A percentile compares a stretch with the other conserved stretches of the same genome.
phyloP scores from a whole-genome alignment of 2,113 vertebrate genomes.

The Scophthalmus maximus region DNA sequence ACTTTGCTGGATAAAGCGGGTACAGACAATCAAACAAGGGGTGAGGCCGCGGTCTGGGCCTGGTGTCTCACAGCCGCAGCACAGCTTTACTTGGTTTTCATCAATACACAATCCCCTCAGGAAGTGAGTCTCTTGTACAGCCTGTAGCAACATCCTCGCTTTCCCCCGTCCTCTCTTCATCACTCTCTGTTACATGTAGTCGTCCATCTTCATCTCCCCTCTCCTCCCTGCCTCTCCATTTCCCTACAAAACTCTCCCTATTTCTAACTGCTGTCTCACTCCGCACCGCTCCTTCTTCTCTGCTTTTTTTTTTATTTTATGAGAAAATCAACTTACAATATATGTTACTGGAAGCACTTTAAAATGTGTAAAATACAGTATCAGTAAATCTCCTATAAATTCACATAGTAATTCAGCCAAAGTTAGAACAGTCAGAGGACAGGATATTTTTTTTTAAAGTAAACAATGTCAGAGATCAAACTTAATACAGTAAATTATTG shows the following conservation, averaged over 20 bases:
- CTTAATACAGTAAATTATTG: not conserved
- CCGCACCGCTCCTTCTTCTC: not conserved
- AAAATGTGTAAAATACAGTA: conserved; percentile 7
- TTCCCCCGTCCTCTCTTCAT: conserved; percentile 28
- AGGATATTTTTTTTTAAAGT: not conserved
- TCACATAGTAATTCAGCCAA: conserved; percentile 7
- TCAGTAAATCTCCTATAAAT: conserved; percentile 9
- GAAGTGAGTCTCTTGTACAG: conserved; percentile 37
- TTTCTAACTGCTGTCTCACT: conserved; percentile 15
- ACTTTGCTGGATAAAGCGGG: conserved; percentile 46
- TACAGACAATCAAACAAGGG: conserved; percentile 55
- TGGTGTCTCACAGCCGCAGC: conserved; percentile 55
- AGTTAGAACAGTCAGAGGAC: conserved; percentile 6
- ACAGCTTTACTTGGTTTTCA: conserved; percentile 54
- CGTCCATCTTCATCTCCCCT: conserved; percentile 26
- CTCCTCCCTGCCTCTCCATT: conserved; percentile 16
- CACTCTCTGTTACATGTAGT: conserved; percentile 30
- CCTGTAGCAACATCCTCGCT: conserved; percentile 36
- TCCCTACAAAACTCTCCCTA: conserved; percentile 3
- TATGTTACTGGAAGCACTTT: not conserved
- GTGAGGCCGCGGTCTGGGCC: conserved; percentile 27
- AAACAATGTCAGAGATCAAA: conserved; percentile 13
- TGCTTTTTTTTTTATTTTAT: conserved; percentile 10
- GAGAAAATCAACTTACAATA: conserved; percentile 6
- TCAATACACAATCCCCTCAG: conserved; percentile 46